Base-by-base conservation (phyloP, 37 sponge, comb jelly and placozoan genomes). In the Cliona cf. orientalis region DNA sequence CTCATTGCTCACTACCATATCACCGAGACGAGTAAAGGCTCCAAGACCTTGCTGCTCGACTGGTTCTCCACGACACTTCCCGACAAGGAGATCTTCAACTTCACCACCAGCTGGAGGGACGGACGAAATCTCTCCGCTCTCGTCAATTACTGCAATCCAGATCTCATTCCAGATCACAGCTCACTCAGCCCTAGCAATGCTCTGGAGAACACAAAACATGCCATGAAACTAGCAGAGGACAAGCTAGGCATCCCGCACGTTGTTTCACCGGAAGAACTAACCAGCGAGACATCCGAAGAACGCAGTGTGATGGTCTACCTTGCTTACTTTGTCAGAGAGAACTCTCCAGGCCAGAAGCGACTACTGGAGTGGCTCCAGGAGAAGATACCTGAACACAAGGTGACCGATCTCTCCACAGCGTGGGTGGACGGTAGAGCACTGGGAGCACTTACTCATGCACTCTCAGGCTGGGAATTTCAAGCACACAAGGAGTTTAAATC, bases 251-350 rank as follows among this genome's bases (percentile, higher is more conserved):
- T 92, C 34, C 93, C 93, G 28, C 78, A 78, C 37, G 29, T 91
- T 60, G 36, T 91, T 4, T 29, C 33, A 26, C 69, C 87, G 2
- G 79, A 91, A 44, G 73, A 91, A 31, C 34, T 91, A 36, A 42
- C 43, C 67, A 75, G 76, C 9, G 72, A 74, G 43, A 76, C 66
- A n/a, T 81, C 92, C 35, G 95, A 95, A 36, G 95, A 95, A 58
- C 74, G 75, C 38, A 81, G 84, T 14, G 78, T 84, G 38, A 91
- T 95, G 92, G 88, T 86, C 21, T 95, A 95, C 79, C 81, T 95
- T 26, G 83, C 86, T 4, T 91, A 88, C 77, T 95, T 88, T 83
- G 66, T 84, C 81, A 71, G 78, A 66, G 37, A 64, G 1, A 84
- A 75, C 2, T 91, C 95, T 5, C 78, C 89, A 1, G 91, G 88